Evolutionary conservation across 2,113 vertebrate genomes (phyloP).

Genomic region (Ptilonorhynchus violaceus): DNA sequence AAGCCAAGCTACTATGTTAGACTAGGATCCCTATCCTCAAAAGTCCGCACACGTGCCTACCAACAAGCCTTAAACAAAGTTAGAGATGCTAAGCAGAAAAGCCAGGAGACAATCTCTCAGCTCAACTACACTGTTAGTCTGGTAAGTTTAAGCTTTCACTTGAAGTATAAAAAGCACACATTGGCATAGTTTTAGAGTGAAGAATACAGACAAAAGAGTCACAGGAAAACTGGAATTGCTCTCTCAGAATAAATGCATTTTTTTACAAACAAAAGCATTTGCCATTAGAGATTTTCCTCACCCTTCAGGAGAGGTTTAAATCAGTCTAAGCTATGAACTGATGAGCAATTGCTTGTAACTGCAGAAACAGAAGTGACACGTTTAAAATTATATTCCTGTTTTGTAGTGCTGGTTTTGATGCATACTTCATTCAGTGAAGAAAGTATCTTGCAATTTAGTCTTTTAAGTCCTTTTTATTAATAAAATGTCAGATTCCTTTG

Average conservation of each 20-base stretch:
- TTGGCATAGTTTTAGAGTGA: not conserved
- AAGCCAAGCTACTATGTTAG: constrained; percentile 71
- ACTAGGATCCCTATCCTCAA: constrained; percentile 77
- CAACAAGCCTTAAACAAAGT: constrained; percentile 80
- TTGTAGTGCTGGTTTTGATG: not conserved
- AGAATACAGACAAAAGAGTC: not conserved
- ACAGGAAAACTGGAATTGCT: not conserved
- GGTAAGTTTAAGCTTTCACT: constrained; percentile 73
- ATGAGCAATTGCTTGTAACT: not conserved
- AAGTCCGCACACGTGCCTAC: constrained; percentile 77
- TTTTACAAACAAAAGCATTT: not conserved
- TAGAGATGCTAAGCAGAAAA: constrained; percentile 77
- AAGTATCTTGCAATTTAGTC: not conserved
- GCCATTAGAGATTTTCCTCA: not conserved
- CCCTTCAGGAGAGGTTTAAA: not conserved
- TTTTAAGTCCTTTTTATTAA: not conserved
- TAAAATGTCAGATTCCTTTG: not conserved
- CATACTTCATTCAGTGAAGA: not conserved
- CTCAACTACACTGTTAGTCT: constrained; percentile 81
- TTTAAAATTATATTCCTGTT: not conserved
- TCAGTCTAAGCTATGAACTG: not conserved
- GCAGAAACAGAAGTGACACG: not conserved
- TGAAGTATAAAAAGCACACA: not conserved
- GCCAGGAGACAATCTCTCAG: constrained; percentile 83
- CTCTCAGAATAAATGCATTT: not conserved